phyloP scores from a whole-genome alignment of 2,888 invertebrate genomes.

The Chrysolina americana region DNA sequence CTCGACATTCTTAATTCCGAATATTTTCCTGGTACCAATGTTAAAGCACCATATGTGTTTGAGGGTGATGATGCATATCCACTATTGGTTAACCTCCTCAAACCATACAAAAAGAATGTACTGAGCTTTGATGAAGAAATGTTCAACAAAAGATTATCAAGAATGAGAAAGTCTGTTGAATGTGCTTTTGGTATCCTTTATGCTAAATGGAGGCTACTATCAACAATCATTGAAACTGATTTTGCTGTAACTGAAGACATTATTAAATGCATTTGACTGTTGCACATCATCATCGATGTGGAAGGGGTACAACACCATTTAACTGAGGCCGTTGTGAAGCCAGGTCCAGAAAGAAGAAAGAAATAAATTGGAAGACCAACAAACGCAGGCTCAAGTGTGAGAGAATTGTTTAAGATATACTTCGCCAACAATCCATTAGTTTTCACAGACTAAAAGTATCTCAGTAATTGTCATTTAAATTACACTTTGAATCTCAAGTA shows the following conservation, averaged over 20 bases:
- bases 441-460: not conserved
- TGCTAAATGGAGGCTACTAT: no score
- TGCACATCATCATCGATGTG: no score
- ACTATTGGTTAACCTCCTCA: not conserved
- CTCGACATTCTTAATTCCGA: not conserved
- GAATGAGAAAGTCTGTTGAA: not conserved
- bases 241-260: no score
- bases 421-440: constrained; percentile 1
- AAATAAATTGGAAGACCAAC: no score
- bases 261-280: no score
- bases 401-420: not conserved
- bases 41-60: constrained; percentile 1
- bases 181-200: not conserved
- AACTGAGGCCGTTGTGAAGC: no score
- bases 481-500: not conserved
- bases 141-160: not conserved
- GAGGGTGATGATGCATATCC: not conserved
- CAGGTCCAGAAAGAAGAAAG: no score
- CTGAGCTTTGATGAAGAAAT: not conserved
- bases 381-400: constrained; percentile 1
- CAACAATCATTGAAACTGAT: no score
- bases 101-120: not conserved
- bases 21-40: not conserved
- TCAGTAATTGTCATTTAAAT: not conserved
- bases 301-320: no score